These are phyloP conservation scores for Stratiomys singularior DNA, from an alignment of 2,888 invertebrate genomes.

Conservation along the genomic window DNA sequence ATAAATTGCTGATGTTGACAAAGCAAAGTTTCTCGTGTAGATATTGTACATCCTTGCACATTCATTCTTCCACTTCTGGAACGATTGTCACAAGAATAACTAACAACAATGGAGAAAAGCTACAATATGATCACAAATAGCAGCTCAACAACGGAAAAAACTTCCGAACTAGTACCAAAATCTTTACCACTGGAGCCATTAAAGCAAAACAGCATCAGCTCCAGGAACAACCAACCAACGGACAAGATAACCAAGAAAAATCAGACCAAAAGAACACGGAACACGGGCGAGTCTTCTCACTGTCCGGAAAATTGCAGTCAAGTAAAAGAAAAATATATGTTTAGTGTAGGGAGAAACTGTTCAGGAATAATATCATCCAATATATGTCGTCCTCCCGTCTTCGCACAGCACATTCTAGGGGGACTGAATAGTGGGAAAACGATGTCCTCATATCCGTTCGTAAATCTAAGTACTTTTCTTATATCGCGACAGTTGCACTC, in stretches of 20 bases:
- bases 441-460: slow-evolving; percentile 3
- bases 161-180: slow-evolving; percentile 11
- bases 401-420: no score
- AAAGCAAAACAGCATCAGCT: slow-evolving; percentile 11
- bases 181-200: background rate
- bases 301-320: slow-evolving; percentile 42
- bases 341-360: slow-evolving; percentile 20
- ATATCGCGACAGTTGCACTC: background rate
- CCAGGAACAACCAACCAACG: background rate
- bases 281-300: slow-evolving; percentile 6
- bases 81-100: slow-evolving; percentile 3
- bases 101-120: background rate
- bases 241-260: slow-evolving; percentile 31
- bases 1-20: slow-evolving; percentile 47
- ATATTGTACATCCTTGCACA: background rate
- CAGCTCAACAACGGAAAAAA: background rate
- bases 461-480: background rate
- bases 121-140: background rate
- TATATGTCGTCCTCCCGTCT: no score
- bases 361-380: slow-evolving; percentile 10
- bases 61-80: background rate
- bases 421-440: background rate
- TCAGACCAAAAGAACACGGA: background rate
- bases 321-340: slow-evolving; percentile 41
- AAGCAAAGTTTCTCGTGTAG: slow-evolving; percentile 33